Evolutionary conservation across 30 jellyfish, hydroid and myxozoan species (phyloP), one percentile per base, ranked within the genome.

Genomic region (Cassiopea andromeda): DNA sequence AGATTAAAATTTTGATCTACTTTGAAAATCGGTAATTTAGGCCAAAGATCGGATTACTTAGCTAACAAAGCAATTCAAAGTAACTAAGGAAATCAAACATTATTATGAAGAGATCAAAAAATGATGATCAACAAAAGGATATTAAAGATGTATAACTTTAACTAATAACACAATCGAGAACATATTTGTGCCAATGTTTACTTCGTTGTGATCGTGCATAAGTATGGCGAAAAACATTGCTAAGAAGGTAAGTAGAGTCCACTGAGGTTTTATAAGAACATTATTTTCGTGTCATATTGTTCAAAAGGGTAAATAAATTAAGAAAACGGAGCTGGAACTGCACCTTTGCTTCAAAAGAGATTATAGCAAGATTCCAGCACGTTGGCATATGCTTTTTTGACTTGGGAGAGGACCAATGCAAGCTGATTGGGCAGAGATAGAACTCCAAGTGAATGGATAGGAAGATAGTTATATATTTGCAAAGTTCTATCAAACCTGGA

Each of bases 31-130:
- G 79, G 2, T 18, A 43, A 14, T 70, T 14, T 43, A 19, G 54
- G 38, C 4, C 6, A 70, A 70, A 70, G 79, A 70, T 70, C 12
- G 27, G 79, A 70, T 70, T 70, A 70, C 79, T 70, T 70, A 70
- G 54, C 57, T 7, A 15, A 38, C 7, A 16, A 70, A 70, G 2
- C 49, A 70, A 1, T 19, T 4, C n/a, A 43, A 6, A 70, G 79
- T 70, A 43, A 70, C 54, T 54, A 70, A 70, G 79, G 79, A 70
- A 16, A 19, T 19, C n/a, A 2, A 27, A 70, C 27, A 19, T 70
- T 14, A 43, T 70, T 70, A 18, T 19, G 54, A 70, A 1, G 15
- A 70, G 79, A 50, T 70, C 79, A 16, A 54, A 70, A 18, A 70
- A 54, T 27, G n/a, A 19, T 70, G 79, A 70, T 70, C 7, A 43